Base-by-base conservation (phyloP, 1,140 invertebrate species). In the Dendroctonus valens region DNA sequence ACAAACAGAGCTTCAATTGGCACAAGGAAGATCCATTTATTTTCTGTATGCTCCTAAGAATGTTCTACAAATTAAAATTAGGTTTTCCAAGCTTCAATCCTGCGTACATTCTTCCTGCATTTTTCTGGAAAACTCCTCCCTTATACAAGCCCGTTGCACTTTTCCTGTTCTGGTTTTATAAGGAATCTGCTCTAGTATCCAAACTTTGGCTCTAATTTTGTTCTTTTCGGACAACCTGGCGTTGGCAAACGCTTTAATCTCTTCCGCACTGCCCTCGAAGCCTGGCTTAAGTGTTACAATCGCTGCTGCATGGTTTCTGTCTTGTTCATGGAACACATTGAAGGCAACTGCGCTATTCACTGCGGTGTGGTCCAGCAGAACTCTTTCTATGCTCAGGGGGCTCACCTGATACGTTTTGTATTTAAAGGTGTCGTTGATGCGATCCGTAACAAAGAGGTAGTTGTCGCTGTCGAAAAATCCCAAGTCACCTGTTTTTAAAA, bases 361-460 rank as follows among this genome's bases (percentile, higher is more conserved):
- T 2, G 74, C 81, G 1, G 85, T 83, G 74, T 90, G 87, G 12
- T 78, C 77, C 3, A 85, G 70, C 9, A 93, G 79, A 5, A 91
- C 52, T 8, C 79, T 80, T 76, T 93, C 91, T 7, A 93, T 82
- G 68, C 78, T 77, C 1, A 79, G 75, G 14, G 82, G 82, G 3
- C 79, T 53, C 11, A 77, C 70, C 50, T 76, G 75, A 41, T 69
- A 77, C 0, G 63, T 55, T 63, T 70, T 67, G 74, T 87, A 91
- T 76, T 92, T 93, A 59, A 92, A 88, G 14, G 91, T 79, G 75
- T 91, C 89, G 68, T 91, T 92, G n/a, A 90, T 71, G 48, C 91
- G 78, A 70, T 91, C 91, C 0, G 89, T 84, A 69, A 91, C 84
- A 69, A 80, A 89, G 67, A 89, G 82, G 65, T 79, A 86, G 5